Evolutionary conservation across 2,888 invertebrate species (phyloP).

Genomic region (Dynastes grantii): DNA sequence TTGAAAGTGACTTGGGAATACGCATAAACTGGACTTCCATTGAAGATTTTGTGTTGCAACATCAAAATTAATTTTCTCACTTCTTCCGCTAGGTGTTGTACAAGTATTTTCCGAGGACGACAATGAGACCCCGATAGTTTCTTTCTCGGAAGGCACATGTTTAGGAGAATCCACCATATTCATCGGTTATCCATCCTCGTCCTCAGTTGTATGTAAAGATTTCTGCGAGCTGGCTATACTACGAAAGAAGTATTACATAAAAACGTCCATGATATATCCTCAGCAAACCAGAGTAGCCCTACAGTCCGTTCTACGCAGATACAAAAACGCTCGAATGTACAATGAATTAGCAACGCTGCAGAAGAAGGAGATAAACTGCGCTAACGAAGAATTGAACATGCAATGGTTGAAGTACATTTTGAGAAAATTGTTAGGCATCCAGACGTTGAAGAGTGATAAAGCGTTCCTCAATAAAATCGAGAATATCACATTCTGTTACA

Average conservation of each 20-base stretch:
- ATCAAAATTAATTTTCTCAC: neutral
- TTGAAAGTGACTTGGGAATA: too few species aligned
- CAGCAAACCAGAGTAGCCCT: constrained; percentile 49
- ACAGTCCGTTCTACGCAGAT: constrained; percentile 49
- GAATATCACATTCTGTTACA: constrained; percentile 48
- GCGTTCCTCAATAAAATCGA: constrained; percentile 41
- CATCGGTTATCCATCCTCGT: constrained; percentile 54
- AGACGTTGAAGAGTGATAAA: constrained; percentile 25
- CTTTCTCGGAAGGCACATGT: constrained; percentile 59
- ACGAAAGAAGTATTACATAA: constrained; percentile 53
- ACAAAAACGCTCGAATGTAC: constrained; percentile 45
- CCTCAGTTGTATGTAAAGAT: constrained; percentile 58
- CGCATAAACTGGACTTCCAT: too few species aligned
- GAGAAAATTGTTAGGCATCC: constrained; percentile 47
- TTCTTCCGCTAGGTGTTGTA: constrained; percentile 53
- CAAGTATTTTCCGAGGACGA: constrained; percentile 60
- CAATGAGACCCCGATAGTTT: constrained; percentile 60
- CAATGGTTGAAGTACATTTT: constrained; percentile 53
- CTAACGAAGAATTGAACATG: constrained; percentile 49
- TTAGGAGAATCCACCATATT: constrained; percentile 57
- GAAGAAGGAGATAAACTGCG: constrained; percentile 12
- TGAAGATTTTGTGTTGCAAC: too few species aligned
- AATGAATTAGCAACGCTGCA: constrained; percentile 26
- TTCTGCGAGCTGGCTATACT: constrained; percentile 58
- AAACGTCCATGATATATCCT: constrained; percentile 55